Evolutionary conservation across 1,140 invertebrate genomes (phyloP).

Genomic region (Listronotus bonariensis): DNA sequence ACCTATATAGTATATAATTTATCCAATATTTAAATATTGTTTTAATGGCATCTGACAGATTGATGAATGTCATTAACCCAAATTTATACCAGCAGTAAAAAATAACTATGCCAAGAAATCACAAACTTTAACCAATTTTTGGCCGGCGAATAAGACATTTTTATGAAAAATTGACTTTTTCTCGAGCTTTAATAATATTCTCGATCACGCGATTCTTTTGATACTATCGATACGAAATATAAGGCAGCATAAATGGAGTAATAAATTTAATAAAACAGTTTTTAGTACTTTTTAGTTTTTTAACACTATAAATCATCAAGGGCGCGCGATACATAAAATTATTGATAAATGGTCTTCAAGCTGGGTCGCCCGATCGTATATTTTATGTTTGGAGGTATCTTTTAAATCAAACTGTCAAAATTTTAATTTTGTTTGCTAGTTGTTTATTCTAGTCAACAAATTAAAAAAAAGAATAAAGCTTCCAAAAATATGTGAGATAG

Average conservation of each 20-base stretch:
- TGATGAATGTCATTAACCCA: conserved; percentile 16
- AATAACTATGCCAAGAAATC: conserved; percentile 21
- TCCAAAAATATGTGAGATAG: too few relatives aligned
- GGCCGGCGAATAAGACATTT: conserved; percentile 22
- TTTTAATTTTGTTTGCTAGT: too few relatives aligned
- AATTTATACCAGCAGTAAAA: conserved; percentile 12
- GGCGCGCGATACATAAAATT: conserved; percentile 13
- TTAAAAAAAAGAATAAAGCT: too few relatives aligned
- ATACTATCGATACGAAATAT: conserved; percentile 20
- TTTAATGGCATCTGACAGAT: conserved; percentile 1
- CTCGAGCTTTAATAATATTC: conserved; percentile 16
- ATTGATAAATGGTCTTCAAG: conserved; percentile 8
- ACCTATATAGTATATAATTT: too few relatives aligned
- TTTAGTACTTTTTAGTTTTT: conserved; percentile 23
- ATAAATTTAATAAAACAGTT: conserved; percentile 24
- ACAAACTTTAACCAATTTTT: conserved; percentile 18
- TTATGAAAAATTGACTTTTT: conserved; percentile 27
- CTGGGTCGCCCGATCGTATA: not conserved
- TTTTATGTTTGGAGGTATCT: not conserved
- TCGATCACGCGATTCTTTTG: conserved; percentile 21
- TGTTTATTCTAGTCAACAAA: too few relatives aligned
- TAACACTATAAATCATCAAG: conserved; percentile 13
- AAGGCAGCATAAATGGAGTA: conserved; percentile 21
- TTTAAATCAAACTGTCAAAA: not conserved
- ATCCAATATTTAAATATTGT: too few relatives aligned